Base-by-base conservation (phyloP, 1,140 invertebrate genomes). In the Samia ricini region DNA sequence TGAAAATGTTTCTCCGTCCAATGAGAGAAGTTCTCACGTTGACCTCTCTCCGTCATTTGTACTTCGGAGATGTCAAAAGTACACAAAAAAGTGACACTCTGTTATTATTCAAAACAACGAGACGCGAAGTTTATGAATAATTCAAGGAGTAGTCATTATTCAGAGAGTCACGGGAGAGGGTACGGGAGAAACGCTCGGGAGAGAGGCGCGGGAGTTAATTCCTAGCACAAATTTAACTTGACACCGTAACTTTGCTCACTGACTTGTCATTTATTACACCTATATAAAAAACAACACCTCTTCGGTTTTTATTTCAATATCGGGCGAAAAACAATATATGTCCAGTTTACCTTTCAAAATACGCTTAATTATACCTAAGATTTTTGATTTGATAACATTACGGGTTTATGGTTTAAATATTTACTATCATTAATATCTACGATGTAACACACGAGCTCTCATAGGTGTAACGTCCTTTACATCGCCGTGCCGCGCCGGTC, bases 151-250 rank as follows among this genome's bases (percentile, higher is more conserved):
- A 55, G 23, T 55, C 52, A 55, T 55, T 55, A 55, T 55, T 55
- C 52, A 55, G 22, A 24, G 22, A 8, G 50, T 5, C 4, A 5
- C 21, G 15, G 52, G 48, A 19, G 36, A 1, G 36, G 36, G 36
- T 8, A 42, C 8, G 36, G 36, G 36, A 42, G 8, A n/a, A n/a
- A n/a, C n/a, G 7, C 33, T 10, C 15, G 33, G 33, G 7, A 10
- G 33, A 15, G 7, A 10, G 12, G 10, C 50, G 52, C 18, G 52
- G 8, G 19, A 22, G 52, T 55, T 55, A 55, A 55, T 24, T 24
- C 52, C 19, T 55, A 10, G 22, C 52, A 12, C 52, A 24, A 55
- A 55, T 55, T 55, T 55, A 55, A 55, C 52, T 55, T 55, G 52
- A 23, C 52, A 24, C 22, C 8, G 21, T 15, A 55, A 24, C 52